Evolutionary conservation across 1,140 invertebrate genomes (phyloP).

Genomic region (Ips nitidus): DNA sequence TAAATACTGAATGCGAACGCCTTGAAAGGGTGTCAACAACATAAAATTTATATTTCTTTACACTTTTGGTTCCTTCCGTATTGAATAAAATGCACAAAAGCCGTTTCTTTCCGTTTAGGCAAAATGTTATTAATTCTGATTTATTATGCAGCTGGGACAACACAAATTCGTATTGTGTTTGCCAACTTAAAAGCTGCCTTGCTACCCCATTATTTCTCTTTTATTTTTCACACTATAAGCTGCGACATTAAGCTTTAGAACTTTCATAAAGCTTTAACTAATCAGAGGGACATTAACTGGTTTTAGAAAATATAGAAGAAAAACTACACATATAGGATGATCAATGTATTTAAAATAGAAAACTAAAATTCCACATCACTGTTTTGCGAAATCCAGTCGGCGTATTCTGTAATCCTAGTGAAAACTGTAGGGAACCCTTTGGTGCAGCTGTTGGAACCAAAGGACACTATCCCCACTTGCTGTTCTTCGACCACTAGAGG

Average conservation of each 20-base stretch:
- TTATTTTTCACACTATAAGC: too few relatives aligned
- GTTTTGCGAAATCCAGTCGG: slow-evolving; percentile 40
- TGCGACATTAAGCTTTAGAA: too few relatives aligned
- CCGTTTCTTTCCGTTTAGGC: slow-evolving; percentile 11
- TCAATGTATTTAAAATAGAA: background rate
- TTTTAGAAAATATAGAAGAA: too few relatives aligned
- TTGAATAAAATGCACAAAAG: slow-evolving; percentile 17
- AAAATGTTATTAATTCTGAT: slow-evolving; percentile 19
- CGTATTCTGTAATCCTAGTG: slow-evolving; percentile 49
- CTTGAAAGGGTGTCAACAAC: slow-evolving; percentile 18
- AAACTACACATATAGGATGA: too few relatives aligned
- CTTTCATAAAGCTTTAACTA: too few relatives aligned
- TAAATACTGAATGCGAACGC: slow-evolving; percentile 24
- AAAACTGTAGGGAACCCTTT: slow-evolving; percentile 52
- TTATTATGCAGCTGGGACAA: slow-evolving; percentile 13
- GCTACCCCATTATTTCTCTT: background rate
- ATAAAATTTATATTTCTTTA: slow-evolving; percentile 21
- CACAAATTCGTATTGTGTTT: slow-evolving; percentile 8
- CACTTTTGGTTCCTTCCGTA: slow-evolving; percentile 22
- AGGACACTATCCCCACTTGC: slow-evolving; percentile 56
- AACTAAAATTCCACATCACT: slow-evolving; percentile 13
- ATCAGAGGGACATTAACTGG: too few relatives aligned
- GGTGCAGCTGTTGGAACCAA: slow-evolving; percentile 54
- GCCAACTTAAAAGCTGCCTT: background rate
- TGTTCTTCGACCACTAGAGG: slow-evolving; percentile 54